A percentile compares a stretch with the other conserved stretches of the same genome.
Evolutionary conservation across 92 coral and sea anemone genomes (phyloP).

Genomic region (Isaurus tuberculatus): DNA sequence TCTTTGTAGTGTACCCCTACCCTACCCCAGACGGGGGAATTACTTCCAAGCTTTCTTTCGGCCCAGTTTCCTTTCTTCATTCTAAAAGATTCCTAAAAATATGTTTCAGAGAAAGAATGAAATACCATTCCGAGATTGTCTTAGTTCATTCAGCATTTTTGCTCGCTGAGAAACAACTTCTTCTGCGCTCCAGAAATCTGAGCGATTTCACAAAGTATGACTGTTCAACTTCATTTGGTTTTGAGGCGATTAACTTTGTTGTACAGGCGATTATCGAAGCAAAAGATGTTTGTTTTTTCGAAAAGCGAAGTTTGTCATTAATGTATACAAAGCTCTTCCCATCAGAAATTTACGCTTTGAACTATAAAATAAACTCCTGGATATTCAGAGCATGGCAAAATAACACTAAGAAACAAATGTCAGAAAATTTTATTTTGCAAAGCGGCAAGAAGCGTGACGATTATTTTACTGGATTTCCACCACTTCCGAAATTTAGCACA

Average conservation of each 20-base stretch:
- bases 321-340: neutral
- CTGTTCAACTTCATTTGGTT: neutral
- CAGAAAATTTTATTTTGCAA: neutral
- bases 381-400: constrained; percentile 44
- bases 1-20: too few relatives aligned
- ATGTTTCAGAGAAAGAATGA: constrained; percentile 7
- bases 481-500: constrained; percentile 65
- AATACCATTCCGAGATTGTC: constrained; percentile 75
- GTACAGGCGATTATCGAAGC: constrained; percentile 53
- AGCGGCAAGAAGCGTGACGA: constrained; percentile 20
- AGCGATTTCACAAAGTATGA: neutral
- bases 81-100: too few relatives aligned
- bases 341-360: constrained; percentile 40
- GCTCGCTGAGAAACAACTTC: constrained; percentile 50
- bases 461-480: constrained; percentile 64
- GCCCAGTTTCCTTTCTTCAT: too few relatives aligned
- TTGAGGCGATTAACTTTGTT: constrained; percentile 43
- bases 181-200: neutral
- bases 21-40: too few relatives aligned
- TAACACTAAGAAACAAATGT: neutral
- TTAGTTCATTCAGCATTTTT: constrained; percentile 74
- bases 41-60: too few relatives aligned
- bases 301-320: neutral
- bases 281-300: neutral
- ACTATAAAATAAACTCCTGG: constrained; percentile 77